Evolutionary conservation across 2,888 invertebrate species (phyloP), one percentile per base, ranked within the genome.

Genomic region (Drosophila paracracens): DNA sequence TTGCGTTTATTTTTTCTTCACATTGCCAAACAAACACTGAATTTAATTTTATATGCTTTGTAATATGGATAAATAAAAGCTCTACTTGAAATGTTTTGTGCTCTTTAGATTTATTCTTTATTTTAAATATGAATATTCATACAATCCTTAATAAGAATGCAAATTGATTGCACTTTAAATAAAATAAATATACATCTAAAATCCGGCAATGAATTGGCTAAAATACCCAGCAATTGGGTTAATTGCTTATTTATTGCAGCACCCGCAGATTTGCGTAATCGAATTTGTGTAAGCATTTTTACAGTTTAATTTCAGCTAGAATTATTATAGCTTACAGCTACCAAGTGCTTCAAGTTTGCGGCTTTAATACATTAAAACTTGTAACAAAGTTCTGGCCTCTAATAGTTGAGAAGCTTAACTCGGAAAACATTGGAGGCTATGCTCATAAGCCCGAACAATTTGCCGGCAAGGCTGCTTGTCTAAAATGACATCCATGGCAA

Each of bases 21-120:
- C 31, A 51, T 70, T 61, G 35, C 21, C 50, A 51, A 40, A n/a
- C 40, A 21, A 52, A n/a, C 10, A 4, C 5, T 25, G 46, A 72
- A 73, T 80, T 69, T 46, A 66, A 40, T 73, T 59, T 61, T 25
- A 40, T 68, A 72, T 56, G 40, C 48, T 68, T 6, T 36, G 56
- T 56, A 67, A 67, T 56, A n/a, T 3, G n/a, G 27, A 38, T 33
- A 4, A 4, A 2, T 6, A 18, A 27, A 38, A 27, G 33, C 18
- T 48, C 7, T 31, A 48, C 38, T 67, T 33, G 3, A 40, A 36
- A 40, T 54, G 10, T 18, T 8, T 54, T 66, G 38, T 18, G 53
- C 35, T 25, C 10, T 18, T 1, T 29, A 10, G 31, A 21, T 21
- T 21, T 21, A 21, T 1, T 10, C 10, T 10, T 10, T 38, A 8